Base-by-base conservation (phyloP, 2,888 invertebrate genomes). In the Macroteleia sp. region DNA sequence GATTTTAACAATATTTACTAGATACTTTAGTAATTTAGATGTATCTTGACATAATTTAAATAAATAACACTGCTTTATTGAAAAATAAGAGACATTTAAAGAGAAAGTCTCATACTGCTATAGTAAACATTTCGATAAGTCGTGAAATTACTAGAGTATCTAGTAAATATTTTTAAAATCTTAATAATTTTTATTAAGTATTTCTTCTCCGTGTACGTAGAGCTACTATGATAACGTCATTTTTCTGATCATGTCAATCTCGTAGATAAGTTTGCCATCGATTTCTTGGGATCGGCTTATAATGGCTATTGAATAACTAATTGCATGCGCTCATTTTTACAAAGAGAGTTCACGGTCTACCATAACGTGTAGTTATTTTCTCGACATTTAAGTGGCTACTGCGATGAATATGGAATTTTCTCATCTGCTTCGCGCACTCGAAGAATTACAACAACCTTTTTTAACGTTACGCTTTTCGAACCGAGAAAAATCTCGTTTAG, bases 261-360 rank as follows among this genome's bases (percentile, higher is more conserved):
- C 42, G 16, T 34, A 44, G 59, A 50, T 50, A 50, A 56, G 32
- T 57, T 59, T 50, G 48, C 39, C 39, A 34, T 39, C 59, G 59
- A 70, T 59, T n/a, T 25, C 34, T 36, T 36, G 46, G 61, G 46
- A 61, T 61, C 22, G 52, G 59, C 70, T 52, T 36, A 22, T 39
- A 59, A 59, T 59, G 14, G 32, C 52, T 52, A 59, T 61, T 70
- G 70, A 70, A 70, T 70, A 69, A 69, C 57, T 69, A 69, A 69
- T 69, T 32, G 44, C 59, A 19, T 22, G 22, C 19, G 70, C 20
- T 70, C 32, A 52, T 70, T 70, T 70, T 70, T 69, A 16, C 22
- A 41, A 42, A 50, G 25, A 42, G 59, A 52, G 70, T 70, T 70
- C 48, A 61, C 28, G 52, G 70, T 44, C 59, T 57, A 28, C 69